Percentiles rank a stretch among this genome's conserved stretches.
These are phyloP conservation scores for Pomacea maculata DNA, from an alignment of 1,140 invertebrate genomes.

Conservation along the genomic window DNA sequence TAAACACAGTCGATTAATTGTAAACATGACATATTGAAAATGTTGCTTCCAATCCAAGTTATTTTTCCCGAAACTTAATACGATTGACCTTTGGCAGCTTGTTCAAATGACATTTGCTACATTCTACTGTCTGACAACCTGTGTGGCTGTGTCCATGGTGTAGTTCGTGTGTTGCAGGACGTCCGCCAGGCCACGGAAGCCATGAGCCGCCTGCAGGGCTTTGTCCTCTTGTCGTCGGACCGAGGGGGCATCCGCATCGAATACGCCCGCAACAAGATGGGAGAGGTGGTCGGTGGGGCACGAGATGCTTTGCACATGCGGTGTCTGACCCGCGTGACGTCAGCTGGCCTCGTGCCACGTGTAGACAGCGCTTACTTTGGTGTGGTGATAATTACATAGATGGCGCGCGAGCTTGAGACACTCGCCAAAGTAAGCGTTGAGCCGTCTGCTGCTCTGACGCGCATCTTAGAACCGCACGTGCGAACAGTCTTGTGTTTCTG, in stretches of 20 bases:
- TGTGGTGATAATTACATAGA: neutral
- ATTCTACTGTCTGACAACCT: neutral
- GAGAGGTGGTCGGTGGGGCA: conserved; percentile 72
- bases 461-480: neutral
- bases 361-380: neutral
- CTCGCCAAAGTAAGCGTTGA: no score
- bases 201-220: conserved; percentile 91
- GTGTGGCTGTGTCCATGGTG: neutral
- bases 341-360: neutral
- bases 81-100: neutral
- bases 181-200: conserved; percentile 88
- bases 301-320: no score
- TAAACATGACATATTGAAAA: neutral
- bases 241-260: conserved; percentile 95
- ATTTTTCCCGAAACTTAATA: neutral
- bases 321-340: no score
- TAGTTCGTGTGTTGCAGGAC: conserved; percentile 68
- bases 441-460: neutral
- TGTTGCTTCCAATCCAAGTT: neutral
- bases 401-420: no score
- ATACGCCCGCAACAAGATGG: conserved; percentile 98
- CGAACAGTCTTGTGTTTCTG: neutral
- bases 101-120: neutral
- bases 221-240: conserved; percentile 92
- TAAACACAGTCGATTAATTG: no score